phyloP scores from a whole-genome alignment of 2,888 invertebrate species.

The Polydesmus complanatus region DNA sequence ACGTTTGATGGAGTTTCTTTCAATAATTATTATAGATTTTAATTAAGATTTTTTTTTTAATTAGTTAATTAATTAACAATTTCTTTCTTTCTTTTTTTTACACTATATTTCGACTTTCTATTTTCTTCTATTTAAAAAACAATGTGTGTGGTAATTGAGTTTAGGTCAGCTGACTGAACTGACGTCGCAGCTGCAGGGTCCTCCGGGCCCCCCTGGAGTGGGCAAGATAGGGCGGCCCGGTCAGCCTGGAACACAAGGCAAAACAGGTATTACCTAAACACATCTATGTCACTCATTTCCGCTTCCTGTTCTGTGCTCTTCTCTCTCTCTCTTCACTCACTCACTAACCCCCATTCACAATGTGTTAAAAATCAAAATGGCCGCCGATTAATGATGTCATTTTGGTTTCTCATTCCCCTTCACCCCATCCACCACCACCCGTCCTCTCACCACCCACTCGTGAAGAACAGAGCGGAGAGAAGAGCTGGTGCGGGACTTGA shows the following conservation, averaged over 20 bases:
- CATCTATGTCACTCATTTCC: neutral
- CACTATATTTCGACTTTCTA: neutral
- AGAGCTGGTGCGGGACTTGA: constrained; percentile 43
- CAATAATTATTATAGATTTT: too few relatives aligned
- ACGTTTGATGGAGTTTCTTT: too few relatives aligned
- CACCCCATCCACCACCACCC: neutral
- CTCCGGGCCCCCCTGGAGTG: constrained; percentile 50
- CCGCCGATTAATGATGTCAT: constrained; percentile 16
- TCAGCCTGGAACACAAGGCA: constrained; percentile 51
- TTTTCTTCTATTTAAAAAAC: constrained; percentile 17
- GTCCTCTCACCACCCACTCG: neutral
- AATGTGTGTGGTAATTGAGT: too few relatives aligned
- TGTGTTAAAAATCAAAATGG: neutral
- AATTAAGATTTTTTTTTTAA: constrained; percentile 2
- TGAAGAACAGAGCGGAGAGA: constrained; percentile 40
- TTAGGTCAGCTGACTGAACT: constrained; percentile 57
- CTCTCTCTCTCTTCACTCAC: neutral
- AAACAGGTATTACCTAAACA: constrained; percentile 39
- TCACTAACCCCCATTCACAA: neutral
- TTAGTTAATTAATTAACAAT: neutral
- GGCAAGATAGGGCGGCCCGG: constrained; percentile 54
- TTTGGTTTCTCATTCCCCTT: neutral
- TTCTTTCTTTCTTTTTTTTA: neutral
- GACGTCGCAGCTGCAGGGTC: constrained; percentile 44
- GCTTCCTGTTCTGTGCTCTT: neutral